Evolutionary conservation across 92 coral and sea anemone genomes (phyloP).

Genomic region (Epizoanthus illoricatus): DNA sequence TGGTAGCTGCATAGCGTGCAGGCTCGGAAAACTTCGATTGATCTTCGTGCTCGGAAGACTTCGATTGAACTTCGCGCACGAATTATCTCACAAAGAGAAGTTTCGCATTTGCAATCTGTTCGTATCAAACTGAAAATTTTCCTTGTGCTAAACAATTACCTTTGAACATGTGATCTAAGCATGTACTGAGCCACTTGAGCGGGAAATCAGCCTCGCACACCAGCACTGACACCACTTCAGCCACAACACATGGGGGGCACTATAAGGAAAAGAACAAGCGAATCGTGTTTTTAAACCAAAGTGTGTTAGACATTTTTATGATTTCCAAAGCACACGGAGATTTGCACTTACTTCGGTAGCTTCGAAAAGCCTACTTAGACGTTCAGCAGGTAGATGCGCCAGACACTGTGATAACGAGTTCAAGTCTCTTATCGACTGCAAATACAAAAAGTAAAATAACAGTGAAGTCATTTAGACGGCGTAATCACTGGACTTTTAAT

Average conservation of each 20-base stretch:
- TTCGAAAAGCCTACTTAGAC: constrained; percentile 36
- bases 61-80: too few species aligned
- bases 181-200: neutral
- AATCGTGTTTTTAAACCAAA: neutral
- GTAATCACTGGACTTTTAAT: neutral
- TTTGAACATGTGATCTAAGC: neutral
- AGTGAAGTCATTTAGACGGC: neutral
- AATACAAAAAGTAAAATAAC: neutral
- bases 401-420: constrained; percentile 44
- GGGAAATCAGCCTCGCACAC: neutral
- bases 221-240: constrained; percentile 9
- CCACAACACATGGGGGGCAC: neutral
- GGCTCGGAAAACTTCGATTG: too few species aligned
- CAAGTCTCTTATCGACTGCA: constrained; percentile 33
- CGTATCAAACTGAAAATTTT: neutral
- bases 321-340: neutral
- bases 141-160: neutral
- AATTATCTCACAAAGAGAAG: too few species aligned
- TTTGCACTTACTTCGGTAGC: constrained; percentile 37
- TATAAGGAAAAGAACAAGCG: neutral
- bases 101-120: neutral
- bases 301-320: neutral
- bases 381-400: constrained; percentile 40
- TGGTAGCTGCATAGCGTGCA: too few species aligned
- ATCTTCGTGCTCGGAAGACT: too few species aligned